Evolutionary conservation across 2,113 vertebrate species (phyloP).

Genomic region (Protobothrops flavoviridis): DNA sequence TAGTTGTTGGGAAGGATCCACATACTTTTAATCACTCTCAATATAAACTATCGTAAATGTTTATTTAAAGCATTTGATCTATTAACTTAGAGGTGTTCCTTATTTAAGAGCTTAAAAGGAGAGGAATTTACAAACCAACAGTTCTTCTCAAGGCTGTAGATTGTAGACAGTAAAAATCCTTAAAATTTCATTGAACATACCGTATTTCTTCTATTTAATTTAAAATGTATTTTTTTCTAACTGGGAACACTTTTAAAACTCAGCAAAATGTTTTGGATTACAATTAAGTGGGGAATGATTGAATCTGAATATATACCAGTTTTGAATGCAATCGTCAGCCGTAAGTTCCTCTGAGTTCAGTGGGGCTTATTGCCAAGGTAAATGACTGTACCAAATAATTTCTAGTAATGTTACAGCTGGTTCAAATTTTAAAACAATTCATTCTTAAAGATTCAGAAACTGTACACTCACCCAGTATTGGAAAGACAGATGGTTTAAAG

Average conservation of each 20-base stretch:
- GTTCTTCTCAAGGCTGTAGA: not conserved
- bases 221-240: not conserved
- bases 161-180: not conserved
- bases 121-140: not conserved
- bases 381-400: not conserved
- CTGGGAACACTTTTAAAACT: not conserved
- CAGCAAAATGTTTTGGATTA: not conserved
- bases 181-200: not conserved
- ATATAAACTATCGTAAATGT: not conserved
- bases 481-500: conserved; percentile 29
- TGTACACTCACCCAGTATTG: conserved; percentile 32
- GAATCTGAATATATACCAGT: not conserved
- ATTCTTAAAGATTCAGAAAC: not conserved
- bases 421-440: not conserved
- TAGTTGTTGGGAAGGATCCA: no score
- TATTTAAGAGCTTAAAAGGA: not conserved
- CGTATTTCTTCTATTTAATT: not conserved
- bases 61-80: not conserved
- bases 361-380: not conserved
- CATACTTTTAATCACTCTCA: not conserved
- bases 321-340: not conserved
- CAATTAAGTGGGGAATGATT: not conserved
- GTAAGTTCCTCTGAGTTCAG: not conserved
- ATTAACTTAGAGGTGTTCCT: not conserved
- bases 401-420: not conserved